phyloP scores from a whole-genome alignment of 2,888 invertebrate genomes.

The Xylota sylvarum region DNA sequence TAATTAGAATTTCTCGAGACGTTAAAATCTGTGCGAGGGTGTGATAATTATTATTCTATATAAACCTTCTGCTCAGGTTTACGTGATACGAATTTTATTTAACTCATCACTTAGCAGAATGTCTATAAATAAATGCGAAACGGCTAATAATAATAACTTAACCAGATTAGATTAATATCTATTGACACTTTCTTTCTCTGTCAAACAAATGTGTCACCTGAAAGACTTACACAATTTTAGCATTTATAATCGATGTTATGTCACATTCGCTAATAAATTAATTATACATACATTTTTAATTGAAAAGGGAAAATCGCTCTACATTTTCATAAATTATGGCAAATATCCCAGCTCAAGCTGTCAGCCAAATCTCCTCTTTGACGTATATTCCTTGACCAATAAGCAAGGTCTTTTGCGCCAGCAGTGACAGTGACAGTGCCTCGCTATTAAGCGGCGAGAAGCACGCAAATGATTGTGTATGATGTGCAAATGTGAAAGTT shows the following conservation, averaged over 20 bases:
- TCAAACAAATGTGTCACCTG: constrained; percentile 6
- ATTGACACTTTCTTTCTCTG: constrained; percentile 50
- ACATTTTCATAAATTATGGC: not conserved
- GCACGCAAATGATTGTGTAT: constrained; percentile 31
- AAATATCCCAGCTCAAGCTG: not conserved
- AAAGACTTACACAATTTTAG: constrained; percentile 22
- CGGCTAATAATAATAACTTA: constrained; percentile 19
- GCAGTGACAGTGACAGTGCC: constrained; percentile 17
- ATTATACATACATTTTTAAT: constrained; percentile 1
- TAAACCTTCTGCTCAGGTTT: constrained; percentile 36
- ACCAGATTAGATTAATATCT: not conserved
- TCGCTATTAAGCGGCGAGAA: not conserved
- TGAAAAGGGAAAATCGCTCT: constrained; percentile 10
- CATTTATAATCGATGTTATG: constrained; percentile 22
- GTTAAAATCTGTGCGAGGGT: not conserved
- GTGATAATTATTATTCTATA: constrained; percentile 40
- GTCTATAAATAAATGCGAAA: constrained; percentile 39
- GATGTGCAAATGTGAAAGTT: constrained; percentile 59
- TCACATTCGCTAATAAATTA: constrained; percentile 2
- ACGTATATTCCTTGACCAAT: constrained; percentile 5
- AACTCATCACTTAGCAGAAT: constrained; percentile 19
- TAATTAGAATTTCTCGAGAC: not conserved
- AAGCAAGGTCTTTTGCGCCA: constrained; percentile 18
- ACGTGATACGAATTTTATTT: constrained; percentile 47
- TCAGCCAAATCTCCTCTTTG: not conserved